Evolutionary conservation across 2,888 invertebrate genomes (phyloP).

Genomic region (Lasioglossum calceatum): DNA sequence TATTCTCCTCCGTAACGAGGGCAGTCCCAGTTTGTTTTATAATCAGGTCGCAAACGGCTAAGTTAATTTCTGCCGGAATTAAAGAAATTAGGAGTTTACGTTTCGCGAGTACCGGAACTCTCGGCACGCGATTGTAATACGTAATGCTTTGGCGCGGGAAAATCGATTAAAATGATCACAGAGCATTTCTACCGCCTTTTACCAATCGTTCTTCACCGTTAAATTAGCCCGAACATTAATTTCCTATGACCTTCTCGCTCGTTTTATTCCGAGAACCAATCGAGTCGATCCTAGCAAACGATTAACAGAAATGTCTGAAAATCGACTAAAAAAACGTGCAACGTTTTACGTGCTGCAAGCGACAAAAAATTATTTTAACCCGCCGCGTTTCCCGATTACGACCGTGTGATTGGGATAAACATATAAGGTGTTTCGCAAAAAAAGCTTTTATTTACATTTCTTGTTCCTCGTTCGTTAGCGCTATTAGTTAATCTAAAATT

Average conservation of each 20-base stretch:
- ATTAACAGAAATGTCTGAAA: not conserved
- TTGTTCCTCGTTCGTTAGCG: conserved; percentile 70
- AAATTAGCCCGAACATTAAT: not conserved
- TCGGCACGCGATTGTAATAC: not conserved
- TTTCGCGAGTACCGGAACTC: not conserved
- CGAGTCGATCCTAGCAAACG: not conserved
- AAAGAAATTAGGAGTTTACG: conserved; percentile 31
- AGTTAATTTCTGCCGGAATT: conserved; percentile 33
- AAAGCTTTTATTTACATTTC: conserved; percentile 75
- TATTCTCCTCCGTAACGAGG: conserved; percentile 28
- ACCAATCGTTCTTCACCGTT: not conserved
- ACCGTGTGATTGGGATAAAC: conserved; percentile 27
- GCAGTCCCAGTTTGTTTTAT: conserved; percentile 29
- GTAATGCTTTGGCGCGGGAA: not conserved
- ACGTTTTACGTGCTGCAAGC: no score
- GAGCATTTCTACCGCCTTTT: not conserved
- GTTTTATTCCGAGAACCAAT: not conserved
- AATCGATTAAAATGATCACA: not conserved
- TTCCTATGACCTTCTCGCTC: not conserved
- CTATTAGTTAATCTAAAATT: conserved; percentile 71
- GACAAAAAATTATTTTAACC: not conserved
- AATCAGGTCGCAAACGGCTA: conserved; percentile 20
- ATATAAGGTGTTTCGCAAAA: conserved; percentile 67
- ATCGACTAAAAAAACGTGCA: not conserved
- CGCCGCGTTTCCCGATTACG: not conserved